Base-by-base conservation (phyloP, 2,113 vertebrate species). In the Pedetes capensis region DNA sequence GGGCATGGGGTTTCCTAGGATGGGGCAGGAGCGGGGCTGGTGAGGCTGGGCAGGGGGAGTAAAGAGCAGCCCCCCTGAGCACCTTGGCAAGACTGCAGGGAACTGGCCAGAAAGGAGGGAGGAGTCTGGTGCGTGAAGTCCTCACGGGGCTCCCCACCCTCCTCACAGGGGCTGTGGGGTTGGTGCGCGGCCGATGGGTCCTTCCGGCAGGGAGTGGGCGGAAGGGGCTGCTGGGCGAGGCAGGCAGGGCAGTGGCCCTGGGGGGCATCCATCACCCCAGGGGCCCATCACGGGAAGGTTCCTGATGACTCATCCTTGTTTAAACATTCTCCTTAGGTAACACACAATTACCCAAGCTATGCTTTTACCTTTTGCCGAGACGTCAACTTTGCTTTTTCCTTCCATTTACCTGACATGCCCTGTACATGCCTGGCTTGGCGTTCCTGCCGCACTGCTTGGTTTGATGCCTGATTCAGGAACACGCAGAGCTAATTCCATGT, bases 181-280 rank as follows among this genome's bases (percentile, higher is more conserved):
- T 20, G 8, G 25, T 14, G 34, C 34, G 23, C 34, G 13, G 34
- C 63, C 34, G 17, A 7, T 8, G 4, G 39, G 39, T 53, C 34
- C 5, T 20, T 4, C 12, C 11, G 13, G 27, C 2, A n/a, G 49
- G 10, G 13, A 2, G 1, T 13, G 23, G 44, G 6, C n/a, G n/a
- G n/a, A n/a, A n/a, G n/a, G n/a, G n/a, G n/a, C n/a, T n/a, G n/a
- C n/a, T n/a, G n/a, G n/a, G n/a, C n/a, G n/a, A n/a, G n/a, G n/a
- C n/a, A n/a, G n/a, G n/a, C n/a, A n/a, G n/a, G n/a, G n/a, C n/a
- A n/a, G n/a, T n/a, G n/a, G n/a, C n/a, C n/a, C n/a, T n/a, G n/a
- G n/a, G n/a, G n/a, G 71, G 66, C 14, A 22, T 34, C 25, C 49
- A 63, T 18, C 29, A 57, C 37, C 27, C 29, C 4, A 57, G 66